These are phyloP conservation scores for Parasteatoda tepidariorum DNA, from an alignment of 1,140 invertebrate species.

Conservation along the genomic window DNA sequence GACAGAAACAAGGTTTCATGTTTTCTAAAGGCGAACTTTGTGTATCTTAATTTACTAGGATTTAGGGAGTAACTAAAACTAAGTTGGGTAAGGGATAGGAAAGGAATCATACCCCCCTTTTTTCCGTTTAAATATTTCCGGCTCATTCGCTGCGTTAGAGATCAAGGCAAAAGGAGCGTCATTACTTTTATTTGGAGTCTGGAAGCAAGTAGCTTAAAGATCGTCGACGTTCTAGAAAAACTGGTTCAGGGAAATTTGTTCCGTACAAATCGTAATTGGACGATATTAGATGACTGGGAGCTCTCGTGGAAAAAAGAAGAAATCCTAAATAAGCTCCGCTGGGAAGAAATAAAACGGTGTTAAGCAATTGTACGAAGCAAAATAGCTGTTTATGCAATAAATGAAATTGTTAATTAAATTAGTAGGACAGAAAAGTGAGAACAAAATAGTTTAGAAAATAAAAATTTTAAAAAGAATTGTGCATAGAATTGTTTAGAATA, in stretches of 20 bases:
- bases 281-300: not conserved
- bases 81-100: not conserved
- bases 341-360: not conserved
- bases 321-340: not conserved
- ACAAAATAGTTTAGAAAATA: too few species aligned
- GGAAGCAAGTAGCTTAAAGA: constrained; percentile 29
- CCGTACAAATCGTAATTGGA: not conserved
- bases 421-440: too few species aligned
- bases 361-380: too few species aligned
- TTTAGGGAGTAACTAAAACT: too few species aligned
- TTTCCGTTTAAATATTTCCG: constrained; percentile 40
- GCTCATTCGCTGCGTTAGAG: constrained; percentile 32
- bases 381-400: too few species aligned
- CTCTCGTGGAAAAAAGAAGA: too few species aligned
- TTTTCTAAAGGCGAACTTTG: constrained; percentile 30
- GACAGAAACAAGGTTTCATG: constrained; percentile 39
- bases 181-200: constrained; percentile 48
- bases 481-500: too few species aligned
- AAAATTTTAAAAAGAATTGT: too few species aligned
- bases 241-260: not conserved
- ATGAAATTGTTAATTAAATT: too few species aligned
- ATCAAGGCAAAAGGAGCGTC: constrained; percentile 24
- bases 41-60: constrained; percentile 54
- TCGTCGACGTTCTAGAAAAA: not conserved
- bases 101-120: not conserved